Percentiles rank a stretch among this genome's conserved stretches.
phyloP scores from a whole-genome alignment of 2,888 invertebrate species.

The Parelbella ahira region DNA sequence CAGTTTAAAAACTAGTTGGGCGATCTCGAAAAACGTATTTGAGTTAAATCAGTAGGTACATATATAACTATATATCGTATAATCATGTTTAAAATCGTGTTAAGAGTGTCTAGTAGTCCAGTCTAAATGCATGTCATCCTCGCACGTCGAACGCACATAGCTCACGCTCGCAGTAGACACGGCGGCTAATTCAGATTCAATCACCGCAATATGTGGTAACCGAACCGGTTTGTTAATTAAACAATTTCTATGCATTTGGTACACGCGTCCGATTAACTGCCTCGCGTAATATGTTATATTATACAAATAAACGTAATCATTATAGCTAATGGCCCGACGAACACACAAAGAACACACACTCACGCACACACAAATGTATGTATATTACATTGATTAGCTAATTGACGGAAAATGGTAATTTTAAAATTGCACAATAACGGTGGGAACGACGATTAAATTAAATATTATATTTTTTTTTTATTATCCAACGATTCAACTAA shows the following conservation, averaged over 20 bases:
- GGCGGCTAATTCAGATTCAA: constrained; percentile 27
- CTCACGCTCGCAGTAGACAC: constrained; percentile 16
- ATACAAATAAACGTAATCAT: constrained; percentile 6
- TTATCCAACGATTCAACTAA: not conserved
- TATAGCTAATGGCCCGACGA: too few relatives aligned
- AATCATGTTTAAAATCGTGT: too few relatives aligned
- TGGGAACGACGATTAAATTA: not conserved
- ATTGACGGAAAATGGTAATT: constrained; percentile 11
- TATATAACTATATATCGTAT: too few relatives aligned
- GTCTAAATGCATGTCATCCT: too few relatives aligned
- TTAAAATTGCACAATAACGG: not conserved
- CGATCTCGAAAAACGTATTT: too few relatives aligned
- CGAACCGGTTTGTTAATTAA: constrained; percentile 28
- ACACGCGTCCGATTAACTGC: constrained; percentile 28
- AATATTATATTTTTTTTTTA: not conserved
- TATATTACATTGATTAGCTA: too few relatives aligned
- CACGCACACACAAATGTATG: too few relatives aligned
- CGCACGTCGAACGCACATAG: not conserved
- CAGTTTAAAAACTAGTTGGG: too few relatives aligned
- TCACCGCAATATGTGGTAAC: constrained; percentile 27
- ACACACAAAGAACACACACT: too few relatives aligned
- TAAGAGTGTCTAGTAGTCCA: too few relatives aligned
- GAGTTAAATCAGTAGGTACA: too few relatives aligned
- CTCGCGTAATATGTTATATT: constrained; percentile 4
- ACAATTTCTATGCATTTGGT: constrained; percentile 31